Evolutionary conservation across 2,113 vertebrate genomes (phyloP).

Genomic region (Cebus imitator): DNA sequence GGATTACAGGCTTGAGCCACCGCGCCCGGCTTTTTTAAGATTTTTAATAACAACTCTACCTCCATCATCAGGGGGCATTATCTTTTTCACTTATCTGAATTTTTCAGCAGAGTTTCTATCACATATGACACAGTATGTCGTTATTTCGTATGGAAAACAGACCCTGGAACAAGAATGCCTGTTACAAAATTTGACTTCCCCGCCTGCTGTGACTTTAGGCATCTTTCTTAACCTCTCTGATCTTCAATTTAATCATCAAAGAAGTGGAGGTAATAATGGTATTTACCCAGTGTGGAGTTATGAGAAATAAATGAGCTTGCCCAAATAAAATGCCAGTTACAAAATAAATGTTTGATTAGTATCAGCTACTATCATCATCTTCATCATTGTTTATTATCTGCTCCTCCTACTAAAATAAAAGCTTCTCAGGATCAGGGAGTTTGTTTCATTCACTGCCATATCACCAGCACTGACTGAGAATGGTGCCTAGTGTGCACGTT

Average conservation of each 20-base stretch:
- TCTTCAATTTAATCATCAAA: slow-evolving; percentile 34
- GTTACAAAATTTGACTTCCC: slow-evolving; percentile 27
- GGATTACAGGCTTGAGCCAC: no score
- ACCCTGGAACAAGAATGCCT: background rate
- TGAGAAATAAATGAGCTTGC: slow-evolving; percentile 32
- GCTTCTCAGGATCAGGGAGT: background rate
- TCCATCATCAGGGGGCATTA: background rate
- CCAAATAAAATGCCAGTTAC: slow-evolving; percentile 13
- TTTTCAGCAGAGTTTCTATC: background rate
- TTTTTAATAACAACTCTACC: background rate
- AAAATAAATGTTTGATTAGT: background rate
- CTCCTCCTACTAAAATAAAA: background rate
- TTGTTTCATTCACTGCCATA: background rate
- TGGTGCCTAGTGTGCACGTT: background rate
- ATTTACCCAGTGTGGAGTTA: background rate
- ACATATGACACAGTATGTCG: background rate
- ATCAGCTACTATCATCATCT: background rate
- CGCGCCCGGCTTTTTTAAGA: background rate
- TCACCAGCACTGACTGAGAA: background rate
- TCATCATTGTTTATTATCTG: background rate
- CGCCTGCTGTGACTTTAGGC: slow-evolving; percentile 4
- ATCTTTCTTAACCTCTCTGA: background rate
- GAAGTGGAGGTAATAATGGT: background rate
- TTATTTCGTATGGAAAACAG: background rate
- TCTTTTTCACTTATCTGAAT: background rate